Evolutionary conservation across 2,888 invertebrate genomes (phyloP).

Genomic region (Monoplex corrugatus): DNA sequence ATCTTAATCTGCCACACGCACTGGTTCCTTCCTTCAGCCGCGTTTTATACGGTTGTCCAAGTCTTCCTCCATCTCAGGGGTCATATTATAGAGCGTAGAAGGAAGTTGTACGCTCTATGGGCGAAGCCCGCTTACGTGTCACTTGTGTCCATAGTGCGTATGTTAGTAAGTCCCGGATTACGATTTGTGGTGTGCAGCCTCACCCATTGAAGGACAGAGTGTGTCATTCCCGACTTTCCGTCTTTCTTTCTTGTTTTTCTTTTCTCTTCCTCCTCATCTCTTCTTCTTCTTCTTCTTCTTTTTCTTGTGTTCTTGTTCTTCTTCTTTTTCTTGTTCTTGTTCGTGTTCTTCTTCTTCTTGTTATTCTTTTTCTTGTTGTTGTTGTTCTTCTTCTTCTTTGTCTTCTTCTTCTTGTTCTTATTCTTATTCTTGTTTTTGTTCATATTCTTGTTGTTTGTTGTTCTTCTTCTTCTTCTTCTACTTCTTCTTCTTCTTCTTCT

Average conservation of each 20-base stretch:
- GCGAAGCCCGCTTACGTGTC: too few species aligned
- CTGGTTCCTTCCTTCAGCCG: too few species aligned
- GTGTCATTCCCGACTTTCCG: too few species aligned
- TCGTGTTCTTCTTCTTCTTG: not conserved
- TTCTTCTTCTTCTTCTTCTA: not conserved
- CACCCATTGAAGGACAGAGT: too few species aligned
- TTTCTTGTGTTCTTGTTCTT: not conserved
- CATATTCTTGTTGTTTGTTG: not conserved
- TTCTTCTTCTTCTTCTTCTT: not conserved
- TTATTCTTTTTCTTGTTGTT: not conserved
- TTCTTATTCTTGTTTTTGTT: not conserved
- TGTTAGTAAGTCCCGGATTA: too few species aligned
- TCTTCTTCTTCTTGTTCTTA: not conserved
- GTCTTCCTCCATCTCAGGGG: too few species aligned
- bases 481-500: not conserved
- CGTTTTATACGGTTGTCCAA: too few species aligned
- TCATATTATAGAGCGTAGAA: too few species aligned
- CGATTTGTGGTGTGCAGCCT: too few species aligned
- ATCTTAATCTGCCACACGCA: too few species aligned
- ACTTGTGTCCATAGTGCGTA: too few species aligned
- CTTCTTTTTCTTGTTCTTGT: not conserved
- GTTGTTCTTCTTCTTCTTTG: not conserved
- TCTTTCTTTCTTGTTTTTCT: not conserved
- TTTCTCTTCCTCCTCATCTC: not conserved
- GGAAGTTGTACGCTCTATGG: too few species aligned